Percentiles rank a stretch among this genome's conserved stretches.
Evolutionary conservation across 2,113 vertebrate genomes (phyloP).

Genomic region (Mormyrus lacerda): DNA sequence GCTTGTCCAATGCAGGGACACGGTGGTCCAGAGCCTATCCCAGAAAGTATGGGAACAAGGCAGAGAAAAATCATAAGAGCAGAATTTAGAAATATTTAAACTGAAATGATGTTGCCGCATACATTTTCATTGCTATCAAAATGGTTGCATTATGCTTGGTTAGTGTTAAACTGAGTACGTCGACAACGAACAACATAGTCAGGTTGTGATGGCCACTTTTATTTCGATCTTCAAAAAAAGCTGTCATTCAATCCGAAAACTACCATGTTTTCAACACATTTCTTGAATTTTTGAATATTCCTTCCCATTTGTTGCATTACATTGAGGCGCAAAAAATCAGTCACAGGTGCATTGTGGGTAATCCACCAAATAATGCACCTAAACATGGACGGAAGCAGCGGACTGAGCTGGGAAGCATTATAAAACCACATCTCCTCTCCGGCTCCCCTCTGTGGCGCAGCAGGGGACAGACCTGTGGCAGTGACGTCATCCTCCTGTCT

Average conservation of each 20-base stretch:
- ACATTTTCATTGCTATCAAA: neutral
- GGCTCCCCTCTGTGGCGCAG: constrained; percentile 47
- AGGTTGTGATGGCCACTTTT: neutral
- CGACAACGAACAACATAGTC: neutral
- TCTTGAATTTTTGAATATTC: neutral
- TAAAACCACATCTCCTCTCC: constrained; percentile 54
- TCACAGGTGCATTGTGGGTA: neutral
- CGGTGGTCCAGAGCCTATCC: neutral
- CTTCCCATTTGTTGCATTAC: neutral
- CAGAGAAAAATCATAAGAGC: neutral
- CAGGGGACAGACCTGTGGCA: constrained; percentile 50
- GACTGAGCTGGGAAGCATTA: constrained; percentile 53
- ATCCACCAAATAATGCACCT: constrained; percentile 23
- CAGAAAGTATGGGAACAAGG: neutral
- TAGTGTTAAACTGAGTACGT: neutral
- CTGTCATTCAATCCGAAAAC: neutral
- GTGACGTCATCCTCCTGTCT: constrained; percentile 52
- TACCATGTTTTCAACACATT: neutral
- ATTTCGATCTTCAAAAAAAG: neutral
- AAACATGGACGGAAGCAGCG: constrained; percentile 10
- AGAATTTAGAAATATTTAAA: neutral
- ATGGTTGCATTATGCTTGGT: neutral
- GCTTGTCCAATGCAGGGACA: neutral
- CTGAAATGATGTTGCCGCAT: neutral
- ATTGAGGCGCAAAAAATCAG: neutral